Evolutionary conservation across 2,888 invertebrate species (phyloP), one percentile per base, ranked within the genome.

Genomic region (Tetramorium bicarinatum): DNA sequence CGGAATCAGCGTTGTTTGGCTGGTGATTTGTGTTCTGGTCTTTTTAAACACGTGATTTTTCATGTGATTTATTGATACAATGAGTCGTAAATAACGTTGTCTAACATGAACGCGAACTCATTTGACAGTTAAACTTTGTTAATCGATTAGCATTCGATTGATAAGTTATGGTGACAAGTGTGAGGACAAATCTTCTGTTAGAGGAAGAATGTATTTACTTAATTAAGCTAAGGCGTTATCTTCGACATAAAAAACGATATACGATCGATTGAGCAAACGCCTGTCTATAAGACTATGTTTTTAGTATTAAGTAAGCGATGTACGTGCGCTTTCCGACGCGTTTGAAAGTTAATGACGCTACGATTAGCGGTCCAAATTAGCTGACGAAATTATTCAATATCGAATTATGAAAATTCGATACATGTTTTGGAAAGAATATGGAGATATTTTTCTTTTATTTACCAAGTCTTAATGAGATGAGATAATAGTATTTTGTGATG

Each of bases 151-250:
- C 15, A 29, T 21, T 69, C 34, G 56, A 21, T 79, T 18, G n/a
- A 47, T 21, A 34, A 34, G 7, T 69, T 38, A 34, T 18, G 59
- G n/a, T 47, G 44, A 13, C 11, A 25, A 25, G 8, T 54, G 25
- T 52, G 29, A 67, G 1, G 15, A 52, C 8, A 21, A 15, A 41
- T n/a, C 54, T 77, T 18, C 15, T 25, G 21, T 76, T 52, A 52
- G 6, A 25, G 38, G 29, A 67, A 44, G 61, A 52, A 59, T 66
- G 41, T 85, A 62, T 79, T 67, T 85, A 85, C 85, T 85, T 85
- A 85, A 85, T 83, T 85, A 83, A 85, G 41, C 3, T 85, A 83
- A 79, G 38, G 41, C 52, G 59, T 41, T n/a, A 25, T 52, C 41
- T 64, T 64, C 7, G 64, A 41, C 41, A n/a, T 21, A 69, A n/a